A percentile compares a stretch with the other conserved stretches of the same genome.
phyloP scores from a whole-genome alignment of 2,113 vertebrate genomes.

The Amphiprion percula region DNA sequence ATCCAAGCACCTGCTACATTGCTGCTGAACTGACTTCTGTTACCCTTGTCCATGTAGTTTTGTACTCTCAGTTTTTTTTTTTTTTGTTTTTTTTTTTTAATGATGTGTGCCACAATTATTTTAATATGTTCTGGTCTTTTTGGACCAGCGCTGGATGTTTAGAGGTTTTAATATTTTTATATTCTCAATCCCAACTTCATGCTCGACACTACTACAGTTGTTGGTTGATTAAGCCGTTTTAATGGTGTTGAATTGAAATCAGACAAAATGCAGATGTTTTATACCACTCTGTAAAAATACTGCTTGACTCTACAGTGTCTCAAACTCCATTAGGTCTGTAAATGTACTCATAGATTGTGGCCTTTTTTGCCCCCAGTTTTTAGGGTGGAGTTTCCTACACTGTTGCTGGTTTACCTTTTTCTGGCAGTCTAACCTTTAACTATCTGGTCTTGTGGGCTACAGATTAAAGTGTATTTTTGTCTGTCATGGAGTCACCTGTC shows the following conservation, averaged over 20 bases:
- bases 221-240: conserved; percentile 76
- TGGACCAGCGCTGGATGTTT: conserved; percentile 59
- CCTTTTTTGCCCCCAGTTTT: background rate
- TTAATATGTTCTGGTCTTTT: conserved; percentile 63
- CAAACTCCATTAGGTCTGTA: background rate
- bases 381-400: conserved; percentile 3
- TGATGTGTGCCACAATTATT: conserved; percentile 50
- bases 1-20: conserved; percentile 88
- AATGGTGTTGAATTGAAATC: conserved; percentile 34
- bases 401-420: conserved; percentile 26
- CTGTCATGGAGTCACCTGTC: conserved; percentile 54
- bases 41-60: conserved; percentile 25
- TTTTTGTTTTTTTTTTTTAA: conserved; percentile 31
- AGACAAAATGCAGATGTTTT: conserved; percentile 20
- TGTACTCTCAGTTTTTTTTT: background rate
- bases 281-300: background rate
- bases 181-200: conserved; percentile 46
- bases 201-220: conserved; percentile 43
- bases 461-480: conserved; percentile 62
- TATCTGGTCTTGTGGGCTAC: conserved; percentile 23
- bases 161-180: conserved; percentile 70
- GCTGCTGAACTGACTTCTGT: conserved; percentile 67
- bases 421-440: background rate
- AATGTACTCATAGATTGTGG: conserved; percentile 14
- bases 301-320: conserved; percentile 20